A percentile compares a stretch with the other conserved stretches of the same genome.
Conservation (phyloP, 2,797 vertebrate species). For the Leontocebus nigricollis region DNA sequence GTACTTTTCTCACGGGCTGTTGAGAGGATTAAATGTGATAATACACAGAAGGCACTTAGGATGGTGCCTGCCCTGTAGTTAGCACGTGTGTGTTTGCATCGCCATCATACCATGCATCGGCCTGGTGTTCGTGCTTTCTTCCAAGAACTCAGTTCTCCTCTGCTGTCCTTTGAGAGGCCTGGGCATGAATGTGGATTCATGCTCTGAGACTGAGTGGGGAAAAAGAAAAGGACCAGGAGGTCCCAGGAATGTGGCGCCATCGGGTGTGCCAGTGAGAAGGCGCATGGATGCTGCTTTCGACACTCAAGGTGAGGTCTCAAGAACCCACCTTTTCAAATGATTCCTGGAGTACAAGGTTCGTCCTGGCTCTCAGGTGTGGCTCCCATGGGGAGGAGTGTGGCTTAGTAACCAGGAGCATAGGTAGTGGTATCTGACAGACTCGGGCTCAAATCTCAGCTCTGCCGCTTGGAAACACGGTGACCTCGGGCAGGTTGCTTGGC, state of each 20-base stretch:
- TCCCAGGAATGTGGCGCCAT: background rate
- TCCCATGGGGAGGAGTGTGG: background rate
- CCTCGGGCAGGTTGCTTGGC: background rate
- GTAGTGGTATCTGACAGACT: background rate
- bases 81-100: background rate
- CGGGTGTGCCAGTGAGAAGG: rapidly evolving
- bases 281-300: background rate
- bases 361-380: background rate
- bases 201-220: background rate
- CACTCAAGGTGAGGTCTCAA: too few species aligned
- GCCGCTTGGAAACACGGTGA: background rate
- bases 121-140: rapidly evolving
- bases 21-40: background rate
- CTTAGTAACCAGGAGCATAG: background rate
- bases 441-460: background rate
- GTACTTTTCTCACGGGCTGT: too few species aligned
- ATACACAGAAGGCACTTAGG: rapidly evolving
- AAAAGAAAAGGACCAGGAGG: background rate
- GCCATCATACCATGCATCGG: rapidly evolving
- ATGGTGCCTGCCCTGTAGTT: rapidly evolving
- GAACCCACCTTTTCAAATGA: background rate
- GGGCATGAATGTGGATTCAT: background rate
- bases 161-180: background rate
- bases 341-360: background rate
- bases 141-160: background rate